A percentile compares a stretch with the other conserved stretches of the same genome.
phyloP scores from a whole-genome alignment of 2,797 vertebrate genomes.

The Thaleichthys pacificus region DNA sequence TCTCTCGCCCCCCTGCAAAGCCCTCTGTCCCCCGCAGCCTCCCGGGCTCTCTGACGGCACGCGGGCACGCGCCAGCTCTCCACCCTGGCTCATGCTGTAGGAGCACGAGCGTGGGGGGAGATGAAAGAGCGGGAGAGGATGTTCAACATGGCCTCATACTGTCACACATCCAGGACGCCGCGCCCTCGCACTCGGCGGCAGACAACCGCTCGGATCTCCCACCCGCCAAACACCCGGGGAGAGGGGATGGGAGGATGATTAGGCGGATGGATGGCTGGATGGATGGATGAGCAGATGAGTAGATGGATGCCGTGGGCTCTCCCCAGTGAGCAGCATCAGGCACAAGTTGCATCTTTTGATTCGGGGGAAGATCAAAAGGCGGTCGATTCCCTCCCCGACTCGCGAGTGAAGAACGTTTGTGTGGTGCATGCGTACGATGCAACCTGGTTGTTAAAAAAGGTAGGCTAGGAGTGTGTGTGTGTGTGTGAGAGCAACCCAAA shows the following conservation, averaged over 20 bases:
- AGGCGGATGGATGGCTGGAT: neutral
- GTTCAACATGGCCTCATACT: neutral
- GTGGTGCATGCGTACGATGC: no score
- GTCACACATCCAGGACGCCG: neutral
- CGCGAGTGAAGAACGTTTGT: neutral
- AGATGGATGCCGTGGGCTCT: no score
- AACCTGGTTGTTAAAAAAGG: neutral
- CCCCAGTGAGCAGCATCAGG: neutral
- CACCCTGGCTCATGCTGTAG: neutral
- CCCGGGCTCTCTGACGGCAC: no score
- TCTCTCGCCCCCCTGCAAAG: conserved; percentile 16
- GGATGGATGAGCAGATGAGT: no score
- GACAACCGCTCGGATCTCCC: no score
- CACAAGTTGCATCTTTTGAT: neutral
- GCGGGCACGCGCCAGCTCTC: no score
- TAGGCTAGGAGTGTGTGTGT: neutral
- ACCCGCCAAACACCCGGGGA: neutral
- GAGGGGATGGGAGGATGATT: neutral
- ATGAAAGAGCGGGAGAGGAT: neutral
- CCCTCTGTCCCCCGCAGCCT: neutral
- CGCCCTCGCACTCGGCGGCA: neutral
- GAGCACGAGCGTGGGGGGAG: no score
- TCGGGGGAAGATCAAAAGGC: neutral
- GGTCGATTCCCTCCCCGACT: neutral
- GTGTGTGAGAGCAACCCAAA: neutral